Evolutionary conservation across 2,888 invertebrate genomes (phyloP).

Genomic region (Hydriomena furcata): DNA sequence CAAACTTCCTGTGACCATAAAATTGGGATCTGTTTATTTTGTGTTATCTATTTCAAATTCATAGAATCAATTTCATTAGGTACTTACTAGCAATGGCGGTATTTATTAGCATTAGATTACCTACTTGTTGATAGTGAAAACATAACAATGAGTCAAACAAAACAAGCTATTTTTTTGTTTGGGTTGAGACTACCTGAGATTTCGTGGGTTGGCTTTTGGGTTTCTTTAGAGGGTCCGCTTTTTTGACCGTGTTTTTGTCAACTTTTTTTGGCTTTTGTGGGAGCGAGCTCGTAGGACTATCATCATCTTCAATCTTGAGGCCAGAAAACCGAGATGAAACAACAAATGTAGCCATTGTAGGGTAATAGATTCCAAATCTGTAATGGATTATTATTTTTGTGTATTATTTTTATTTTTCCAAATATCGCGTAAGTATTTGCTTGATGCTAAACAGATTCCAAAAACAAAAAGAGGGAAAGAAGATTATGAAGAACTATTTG

Average conservation of each 20-base stretch:
- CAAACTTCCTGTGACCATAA: too few relatives aligned
- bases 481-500: background rate
- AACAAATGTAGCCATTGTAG: conserved; percentile 85
- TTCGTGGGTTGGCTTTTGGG: conserved; percentile 45
- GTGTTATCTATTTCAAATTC: too few relatives aligned
- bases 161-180: too few relatives aligned
- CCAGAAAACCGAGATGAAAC: conserved; percentile 90
- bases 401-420: too few relatives aligned
- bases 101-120: too few relatives aligned
- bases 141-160: background rate
- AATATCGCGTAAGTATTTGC: background rate
- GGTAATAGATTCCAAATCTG: conserved; percentile 13
- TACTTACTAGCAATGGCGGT: too few relatives aligned
- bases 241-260: conserved; percentile 57
- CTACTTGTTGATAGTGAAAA: conserved; percentile 7
- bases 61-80: too few relatives aligned
- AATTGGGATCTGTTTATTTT: too few relatives aligned
- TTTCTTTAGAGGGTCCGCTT: conserved; percentile 65
- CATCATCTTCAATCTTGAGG: conserved; percentile 89
- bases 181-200: conserved; percentile 49
- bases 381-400: background rate
- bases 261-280: conserved; percentile 66
- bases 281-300: conserved; percentile 56
- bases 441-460: too few relatives aligned
- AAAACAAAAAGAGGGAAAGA: background rate